Evolutionary conservation across 2,888 invertebrate genomes (phyloP), one percentile per base, ranked within the genome.

Genomic region (Acrobasis repandana): DNA sequence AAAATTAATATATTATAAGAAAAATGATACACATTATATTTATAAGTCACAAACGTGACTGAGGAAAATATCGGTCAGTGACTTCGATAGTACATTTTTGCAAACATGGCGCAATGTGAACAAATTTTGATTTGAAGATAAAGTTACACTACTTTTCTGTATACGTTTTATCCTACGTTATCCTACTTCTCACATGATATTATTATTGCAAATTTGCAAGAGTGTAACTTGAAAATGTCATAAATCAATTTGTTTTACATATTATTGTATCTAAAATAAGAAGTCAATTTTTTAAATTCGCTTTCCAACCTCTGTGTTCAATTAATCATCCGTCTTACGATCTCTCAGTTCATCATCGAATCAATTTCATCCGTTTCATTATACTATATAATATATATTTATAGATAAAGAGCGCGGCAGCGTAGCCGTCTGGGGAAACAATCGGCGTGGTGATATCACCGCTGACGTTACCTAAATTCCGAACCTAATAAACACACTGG

Each of bases 401-500:
- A 43, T 43, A 43, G 43, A 43, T 43, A 43, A 36, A 9, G 9
- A 1, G 43, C 43, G 43, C 11, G 38, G 54, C 9, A 10, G 34
- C n/a, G 36, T 36, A 3, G 50, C 14, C 14, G 50, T 28, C 50
- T 50, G 36, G 52, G 38, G 14, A 16, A 38, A 54, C 54, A 57
- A 57, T 57, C 48, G 18, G 4, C 34, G 14, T 14, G 43, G 54
- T 58, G 54, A 58, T 49, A 54, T 52, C 52, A 60, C 36, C 57
- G 48, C 43, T 52, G 51, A 60, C 60, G 56, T 59, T 33, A 34
- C 34, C 58, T 49, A 58, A 58, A 58, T 58, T 58, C 49, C 58
- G 58, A 60, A 46, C 38, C 60, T 57, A 58, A 60, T 60, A 62
- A 52, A 57, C 28, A 54, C 38, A 54, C 54, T 54, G 54, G 54